Conservation (phyloP, 2,888 invertebrate genomes). For the Dexiosoma caninum region DNA sequence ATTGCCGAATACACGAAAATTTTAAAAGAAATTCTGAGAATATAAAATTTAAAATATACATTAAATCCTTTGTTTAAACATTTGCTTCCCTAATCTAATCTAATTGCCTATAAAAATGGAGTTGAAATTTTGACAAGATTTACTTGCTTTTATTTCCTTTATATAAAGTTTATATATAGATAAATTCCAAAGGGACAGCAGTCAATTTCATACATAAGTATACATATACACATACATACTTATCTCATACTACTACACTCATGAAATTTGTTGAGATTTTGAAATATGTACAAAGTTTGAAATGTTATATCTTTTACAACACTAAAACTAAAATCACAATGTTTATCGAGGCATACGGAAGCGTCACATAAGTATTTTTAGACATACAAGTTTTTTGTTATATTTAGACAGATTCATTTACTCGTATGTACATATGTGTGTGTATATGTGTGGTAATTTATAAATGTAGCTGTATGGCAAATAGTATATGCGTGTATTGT, state of each 20-base stretch:
- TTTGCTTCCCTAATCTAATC: not conserved
- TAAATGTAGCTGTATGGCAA: too few relatives aligned
- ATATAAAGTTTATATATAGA: not conserved
- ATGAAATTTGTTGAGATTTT: too few relatives aligned
- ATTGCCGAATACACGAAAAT: too few relatives aligned
- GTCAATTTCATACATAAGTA: too few relatives aligned
- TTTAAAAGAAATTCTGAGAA: not conserved
- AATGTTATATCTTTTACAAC: not conserved
- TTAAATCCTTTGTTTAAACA: not conserved
- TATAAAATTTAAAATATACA: not conserved
- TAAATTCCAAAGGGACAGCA: not conserved
- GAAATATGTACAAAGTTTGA: too few relatives aligned
- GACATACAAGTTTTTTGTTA: not conserved
- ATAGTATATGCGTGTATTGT: too few relatives aligned
- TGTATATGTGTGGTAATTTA: not conserved
- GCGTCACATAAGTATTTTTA: not conserved
- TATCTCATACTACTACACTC: too few relatives aligned
- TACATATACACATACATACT: too few relatives aligned
- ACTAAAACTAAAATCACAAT: not conserved
- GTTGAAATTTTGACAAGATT: not conserved
- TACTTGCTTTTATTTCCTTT: not conserved
- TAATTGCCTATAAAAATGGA: not conserved
- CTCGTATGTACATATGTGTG: too few relatives aligned
- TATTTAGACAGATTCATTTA: not conserved
- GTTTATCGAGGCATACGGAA: not conserved